A percentile compares a stretch with the other conserved stretches of the same genome.
phyloP scores from a whole-genome alignment of 2,797 vertebrate species.

The Tympanoctomys barrerae region DNA sequence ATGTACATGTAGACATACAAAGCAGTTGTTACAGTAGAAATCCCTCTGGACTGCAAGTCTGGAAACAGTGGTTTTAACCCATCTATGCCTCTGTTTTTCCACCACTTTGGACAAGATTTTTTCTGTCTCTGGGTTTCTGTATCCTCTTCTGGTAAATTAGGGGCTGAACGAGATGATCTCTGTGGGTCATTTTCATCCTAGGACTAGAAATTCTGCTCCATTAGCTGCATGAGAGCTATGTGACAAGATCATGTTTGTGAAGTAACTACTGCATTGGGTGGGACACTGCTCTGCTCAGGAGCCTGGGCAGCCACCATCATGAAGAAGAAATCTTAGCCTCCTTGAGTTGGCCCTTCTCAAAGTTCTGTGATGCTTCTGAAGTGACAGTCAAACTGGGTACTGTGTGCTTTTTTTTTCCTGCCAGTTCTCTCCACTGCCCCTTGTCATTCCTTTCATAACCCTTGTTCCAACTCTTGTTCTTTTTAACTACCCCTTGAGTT shows the following conservation, averaged over 20 bases:
- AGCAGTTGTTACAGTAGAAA: background rate
- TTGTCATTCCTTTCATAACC: constrained; percentile 57
- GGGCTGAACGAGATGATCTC: background rate
- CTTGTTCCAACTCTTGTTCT: constrained; percentile 51
- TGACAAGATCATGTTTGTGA: constrained; percentile 56
- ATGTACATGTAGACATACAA: too few relatives aligned
- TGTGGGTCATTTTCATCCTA: constrained; percentile 13
- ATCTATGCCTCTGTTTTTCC: constrained; percentile 47
- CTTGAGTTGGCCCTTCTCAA: background rate
- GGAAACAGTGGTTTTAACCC: constrained; percentile 6
- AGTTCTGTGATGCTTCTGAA: constrained; percentile 32
- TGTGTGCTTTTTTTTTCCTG: background rate
- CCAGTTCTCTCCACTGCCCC: background rate
- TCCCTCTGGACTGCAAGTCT: background rate
- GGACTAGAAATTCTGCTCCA: constrained; percentile 43
- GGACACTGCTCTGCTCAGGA: background rate
- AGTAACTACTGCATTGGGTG: background rate
- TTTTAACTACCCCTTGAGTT: constrained; percentile 69
- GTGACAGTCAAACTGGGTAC: constrained; percentile 26
- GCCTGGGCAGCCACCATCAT: background rate
- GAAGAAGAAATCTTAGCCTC: background rate
- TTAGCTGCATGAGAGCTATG: background rate
- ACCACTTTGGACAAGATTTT: constrained; percentile 38
- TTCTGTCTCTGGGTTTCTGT: constrained; percentile 51
- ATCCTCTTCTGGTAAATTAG: constrained; percentile 49